Conservation (phyloP, 64 coral and sea anemone species). For the Pachyseris speciosa region DNA sequence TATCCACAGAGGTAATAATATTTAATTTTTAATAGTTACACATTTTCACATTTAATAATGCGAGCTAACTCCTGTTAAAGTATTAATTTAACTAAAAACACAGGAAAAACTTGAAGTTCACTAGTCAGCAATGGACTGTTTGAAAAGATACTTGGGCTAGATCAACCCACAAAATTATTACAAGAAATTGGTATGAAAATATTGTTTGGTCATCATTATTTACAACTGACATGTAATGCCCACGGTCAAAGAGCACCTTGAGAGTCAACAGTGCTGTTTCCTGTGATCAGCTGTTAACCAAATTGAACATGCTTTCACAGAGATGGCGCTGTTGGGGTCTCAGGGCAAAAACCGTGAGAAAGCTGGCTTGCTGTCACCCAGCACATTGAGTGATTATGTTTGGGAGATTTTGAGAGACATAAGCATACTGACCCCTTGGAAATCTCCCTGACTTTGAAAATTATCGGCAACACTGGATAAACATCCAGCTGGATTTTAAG, state of each 20-base stretch:
- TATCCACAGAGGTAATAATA: conserved; percentile 18
- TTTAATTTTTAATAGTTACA: not conserved
- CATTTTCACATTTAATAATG: not conserved
- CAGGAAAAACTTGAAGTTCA: not conserved
- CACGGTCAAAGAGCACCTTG: not conserved
- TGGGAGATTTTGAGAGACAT: no score
- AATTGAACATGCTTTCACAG: not conserved
- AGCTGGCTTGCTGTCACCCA: no score
- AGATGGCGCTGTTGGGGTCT: no score
- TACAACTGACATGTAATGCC: not conserved
- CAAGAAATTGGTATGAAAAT: conserved; percentile 52
- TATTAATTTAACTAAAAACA: conserved; percentile 45
- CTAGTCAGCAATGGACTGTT: not conserved
- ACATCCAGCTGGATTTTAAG: no score
- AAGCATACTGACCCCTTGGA: no score
- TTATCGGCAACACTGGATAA: no score
- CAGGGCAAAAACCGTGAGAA: no score
- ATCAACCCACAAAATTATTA: not conserved
- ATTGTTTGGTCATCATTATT: conserved; percentile 21
- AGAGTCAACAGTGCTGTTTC: not conserved
- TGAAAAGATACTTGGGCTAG: not conserved
- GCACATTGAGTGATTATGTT: no score
- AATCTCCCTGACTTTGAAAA: no score
- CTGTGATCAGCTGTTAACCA: not conserved
- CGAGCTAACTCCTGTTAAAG: not conserved